Evolutionary conservation across 2,113 vertebrate species (phyloP).

Genomic region (Campylorhamphus procurvoides): DNA sequence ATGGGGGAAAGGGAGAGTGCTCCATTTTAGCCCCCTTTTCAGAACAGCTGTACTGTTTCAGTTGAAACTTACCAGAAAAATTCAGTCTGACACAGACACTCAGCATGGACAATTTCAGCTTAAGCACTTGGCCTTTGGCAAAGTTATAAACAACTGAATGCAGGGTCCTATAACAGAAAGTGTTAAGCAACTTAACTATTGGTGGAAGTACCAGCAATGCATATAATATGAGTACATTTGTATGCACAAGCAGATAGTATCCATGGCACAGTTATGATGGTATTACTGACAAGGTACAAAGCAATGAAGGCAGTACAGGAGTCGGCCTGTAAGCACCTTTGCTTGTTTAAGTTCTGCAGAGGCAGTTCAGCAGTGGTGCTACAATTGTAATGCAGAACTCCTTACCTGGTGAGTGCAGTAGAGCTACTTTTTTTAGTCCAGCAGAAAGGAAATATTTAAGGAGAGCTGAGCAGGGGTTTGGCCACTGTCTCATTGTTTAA

Average conservation of each 20-base stretch:
- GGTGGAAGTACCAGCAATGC: not conserved
- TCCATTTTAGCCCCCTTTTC: not conserved
- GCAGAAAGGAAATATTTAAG: not conserved
- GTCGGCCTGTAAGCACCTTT: not conserved
- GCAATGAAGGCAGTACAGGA: not conserved
- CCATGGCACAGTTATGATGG: not conserved
- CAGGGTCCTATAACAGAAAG: not conserved
- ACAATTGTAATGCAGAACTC: not conserved
- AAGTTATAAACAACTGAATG: not conserved
- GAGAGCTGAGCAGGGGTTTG: not conserved
- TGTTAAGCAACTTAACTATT: not conserved
- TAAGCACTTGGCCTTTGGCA: not conserved
- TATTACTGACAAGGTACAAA: not conserved
- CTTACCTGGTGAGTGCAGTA: not conserved
- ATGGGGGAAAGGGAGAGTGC: not conserved
- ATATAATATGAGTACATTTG: not conserved
- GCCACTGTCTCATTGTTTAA: not conserved
- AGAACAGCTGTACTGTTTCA: conserved; percentile 7
- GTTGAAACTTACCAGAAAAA: not conserved
- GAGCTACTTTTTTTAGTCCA: not conserved
- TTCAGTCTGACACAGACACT: not conserved
- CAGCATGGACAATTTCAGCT: not conserved
- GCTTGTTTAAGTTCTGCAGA: not conserved
- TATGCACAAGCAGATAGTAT: not conserved
- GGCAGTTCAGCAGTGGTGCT: not conserved